Evolutionary conservation across 2,888 invertebrate species (phyloP), one percentile per base, ranked within the genome.

Genomic region (Apocheima hispidaria): DNA sequence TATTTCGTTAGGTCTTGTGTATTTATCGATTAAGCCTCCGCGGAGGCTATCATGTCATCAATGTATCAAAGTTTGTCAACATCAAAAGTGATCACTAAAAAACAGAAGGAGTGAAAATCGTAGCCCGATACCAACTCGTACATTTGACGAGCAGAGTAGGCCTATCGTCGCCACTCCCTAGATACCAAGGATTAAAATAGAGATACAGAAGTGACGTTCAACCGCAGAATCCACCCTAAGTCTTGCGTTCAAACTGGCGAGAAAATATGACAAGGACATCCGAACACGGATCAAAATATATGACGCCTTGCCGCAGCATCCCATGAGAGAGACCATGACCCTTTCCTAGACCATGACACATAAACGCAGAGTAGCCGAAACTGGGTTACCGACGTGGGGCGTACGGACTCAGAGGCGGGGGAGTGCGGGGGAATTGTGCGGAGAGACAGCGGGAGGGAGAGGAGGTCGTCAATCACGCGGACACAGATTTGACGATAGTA

Each of bases 391-490:
- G 52, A 50, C 60, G 44, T 33, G 63, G 63, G 54, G 49, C 51
- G 57, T 38, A 58, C 46, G n/a, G 20, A 35, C 26, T 35, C 20
- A 35, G 18, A 35, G 36, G 41, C 16, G 14, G 35, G 40, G 50
- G 12, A n/a, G 30, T n/a, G 46, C 26, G 28, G 33, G 18, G n/a
- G 21, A n/a, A 18, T 20, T 9, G 16, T 12, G 36, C 38, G n/a
- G 12, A 33, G 33, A 9, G 33, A 40, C 18, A 18, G 10, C 28
- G 44, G 18, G 18, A n/a, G 46, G 41, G 43, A 40, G 57, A 50
- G 59, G 14, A 36, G 58, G 64, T 72, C 73, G 69, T 73, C 74
- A 66, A 74, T 74, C 73, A 73, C 65, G 48, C 55, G 48, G 46
- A 52, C 49, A 49, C 21, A 49, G 49, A 49, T 49, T 49, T 9